Percentiles rank a stretch among this genome's conserved stretches.
Conservation (phyloP, 2,113 vertebrate genomes). For the Cyprinodon brontotheroides region DNA sequence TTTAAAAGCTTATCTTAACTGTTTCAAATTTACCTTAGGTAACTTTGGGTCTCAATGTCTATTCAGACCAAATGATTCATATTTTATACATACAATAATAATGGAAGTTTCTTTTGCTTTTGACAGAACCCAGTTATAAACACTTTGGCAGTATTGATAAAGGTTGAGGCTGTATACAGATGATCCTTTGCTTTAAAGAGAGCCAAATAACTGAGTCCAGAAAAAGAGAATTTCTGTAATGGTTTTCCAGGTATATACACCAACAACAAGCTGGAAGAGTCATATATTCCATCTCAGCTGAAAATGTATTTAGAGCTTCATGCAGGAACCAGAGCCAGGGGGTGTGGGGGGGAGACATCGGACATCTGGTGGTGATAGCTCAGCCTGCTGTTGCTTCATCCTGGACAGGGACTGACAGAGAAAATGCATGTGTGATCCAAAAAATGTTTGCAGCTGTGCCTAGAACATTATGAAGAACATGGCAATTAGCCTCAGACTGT, state of each 20-base stretch:
- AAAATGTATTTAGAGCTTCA: background rate
- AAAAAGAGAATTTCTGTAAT: background rate
- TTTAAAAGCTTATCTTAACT: too few relatives aligned
- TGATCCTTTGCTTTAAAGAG: background rate
- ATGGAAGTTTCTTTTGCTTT: too few relatives aligned
- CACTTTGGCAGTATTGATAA: background rate
- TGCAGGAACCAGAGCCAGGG: background rate
- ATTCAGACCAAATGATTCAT: too few relatives aligned
- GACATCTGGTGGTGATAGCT: background rate
- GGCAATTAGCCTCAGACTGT: too few relatives aligned
- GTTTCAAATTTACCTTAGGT: too few relatives aligned
- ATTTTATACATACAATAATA: too few relatives aligned
- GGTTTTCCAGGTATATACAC: background rate
- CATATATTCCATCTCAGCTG: background rate
- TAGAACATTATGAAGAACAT: background rate
- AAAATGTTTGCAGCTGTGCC: background rate
- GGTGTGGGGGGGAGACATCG: background rate
- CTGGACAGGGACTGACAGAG: background rate
- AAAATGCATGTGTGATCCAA: background rate
- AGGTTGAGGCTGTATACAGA: background rate
- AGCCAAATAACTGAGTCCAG: background rate
- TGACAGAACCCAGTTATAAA: background rate
- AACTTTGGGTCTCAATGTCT: too few relatives aligned
- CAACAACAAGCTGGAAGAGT: conserved; percentile 1
- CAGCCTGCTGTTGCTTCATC: conserved; percentile 1